Evolutionary conservation across 2,113 vertebrate genomes (phyloP).

Genomic region (Hemichromis elongatus): DNA sequence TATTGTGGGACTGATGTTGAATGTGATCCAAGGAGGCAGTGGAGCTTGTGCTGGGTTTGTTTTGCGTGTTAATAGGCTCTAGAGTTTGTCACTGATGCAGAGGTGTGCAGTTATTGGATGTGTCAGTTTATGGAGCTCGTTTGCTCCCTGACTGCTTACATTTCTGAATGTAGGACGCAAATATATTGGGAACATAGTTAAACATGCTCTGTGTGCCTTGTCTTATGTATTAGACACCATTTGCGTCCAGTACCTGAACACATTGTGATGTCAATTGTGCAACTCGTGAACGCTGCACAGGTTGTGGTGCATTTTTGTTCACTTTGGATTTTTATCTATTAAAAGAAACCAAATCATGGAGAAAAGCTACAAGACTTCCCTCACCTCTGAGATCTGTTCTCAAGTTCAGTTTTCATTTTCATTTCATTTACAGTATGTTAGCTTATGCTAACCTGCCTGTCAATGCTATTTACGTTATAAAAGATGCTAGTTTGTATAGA

Average conservation of each 20-base stretch:
- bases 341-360: background rate
- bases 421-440: background rate
- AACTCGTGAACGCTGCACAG: background rate
- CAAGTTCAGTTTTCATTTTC: background rate
- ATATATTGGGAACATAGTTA: background rate
- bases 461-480: background rate
- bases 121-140: background rate
- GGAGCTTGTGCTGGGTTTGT: background rate
- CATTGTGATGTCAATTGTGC: background rate
- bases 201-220: background rate
- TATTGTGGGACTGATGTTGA: background rate
- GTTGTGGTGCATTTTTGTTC: accelerated
- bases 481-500: background rate
- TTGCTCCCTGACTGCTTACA: background rate
- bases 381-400: background rate
- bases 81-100: background rate
- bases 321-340: background rate
- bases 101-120: background rate
- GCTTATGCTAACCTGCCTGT: background rate
- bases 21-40: background rate
- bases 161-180: background rate
- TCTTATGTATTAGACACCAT: background rate
- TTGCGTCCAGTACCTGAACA: background rate
- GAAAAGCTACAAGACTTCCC: background rate
- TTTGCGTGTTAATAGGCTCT: background rate